Base-by-base conservation (phyloP, 2,797 vertebrate genomes). In the Leuciscus waleckii region DNA sequence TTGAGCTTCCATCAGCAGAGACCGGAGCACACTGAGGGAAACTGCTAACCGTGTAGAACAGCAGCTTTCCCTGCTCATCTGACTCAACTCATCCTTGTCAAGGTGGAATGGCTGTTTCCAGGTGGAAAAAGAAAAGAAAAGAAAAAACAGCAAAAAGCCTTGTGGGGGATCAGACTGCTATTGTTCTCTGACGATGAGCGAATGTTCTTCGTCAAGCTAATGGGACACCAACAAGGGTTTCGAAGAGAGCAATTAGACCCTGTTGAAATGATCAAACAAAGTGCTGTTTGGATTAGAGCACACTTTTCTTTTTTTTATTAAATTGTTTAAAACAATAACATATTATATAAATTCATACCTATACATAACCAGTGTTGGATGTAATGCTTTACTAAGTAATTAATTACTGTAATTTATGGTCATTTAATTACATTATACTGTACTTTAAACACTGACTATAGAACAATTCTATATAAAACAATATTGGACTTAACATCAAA, bases 11-110 rank as follows among this genome's bases (percentile, higher is more conserved):
- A 85, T 85, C 61, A 84, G 85, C 41, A 63, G 81, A 90, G 85
- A 89, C 75, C 85, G 69, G 46, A 68, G 69, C 68, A 63, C 63
- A 87, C 82, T 17, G 81, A 58, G 79, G 84, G 58, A 87, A 88
- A 89, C 84, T 80, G 87, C 89, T 90, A 85, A 88, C 68, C 19
- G 35, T 88, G 89, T 88, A 89, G 43, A 88, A 90, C 89, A 88
- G 87, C 81, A 54, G 71, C 78, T 79, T 85, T 67, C 58, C 81
- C 74, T 78, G 83, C 76, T 88, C 75, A 81, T 80, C 85, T 82
- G 88, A 85, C 87, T 73, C 81, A 29, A 79, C 79, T 85, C 85
- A 88, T 86, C 87, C 83, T 49, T 84, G 85, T 85, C 88, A 87
- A 87, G 83, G 85, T 87, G 87, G 84, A 88, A 89, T 80, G 49